Evolutionary conservation across 2,113 vertebrate genomes (phyloP).

Genomic region (Procavia capensis): DNA sequence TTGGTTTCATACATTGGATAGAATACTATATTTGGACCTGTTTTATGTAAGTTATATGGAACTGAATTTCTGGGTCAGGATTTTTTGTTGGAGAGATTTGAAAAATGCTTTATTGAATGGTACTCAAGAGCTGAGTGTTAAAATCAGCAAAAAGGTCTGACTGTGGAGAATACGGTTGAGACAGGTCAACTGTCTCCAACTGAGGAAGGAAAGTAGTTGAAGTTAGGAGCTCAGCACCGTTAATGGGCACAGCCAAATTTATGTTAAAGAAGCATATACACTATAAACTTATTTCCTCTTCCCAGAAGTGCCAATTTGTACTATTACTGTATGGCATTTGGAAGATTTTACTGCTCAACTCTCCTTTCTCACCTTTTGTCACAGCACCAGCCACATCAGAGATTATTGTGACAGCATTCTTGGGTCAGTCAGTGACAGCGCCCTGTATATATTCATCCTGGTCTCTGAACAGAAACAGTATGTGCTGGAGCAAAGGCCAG

Average conservation of each 20-base stretch:
- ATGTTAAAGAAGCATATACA: not conserved
- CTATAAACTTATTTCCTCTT: not conserved
- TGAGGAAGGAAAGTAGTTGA: not conserved
- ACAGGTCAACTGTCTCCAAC: not conserved
- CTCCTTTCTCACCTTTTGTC: not conserved
- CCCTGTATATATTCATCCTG: slow-evolving; percentile 81
- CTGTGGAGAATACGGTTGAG: not conserved
- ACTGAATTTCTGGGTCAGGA: not conserved
- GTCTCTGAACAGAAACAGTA: not conserved
- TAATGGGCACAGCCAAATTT: not conserved
- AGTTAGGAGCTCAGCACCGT: not conserved
- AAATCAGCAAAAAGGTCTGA: not conserved
- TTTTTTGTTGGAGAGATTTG: not conserved
- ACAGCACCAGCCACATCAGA: slow-evolving; percentile 25
- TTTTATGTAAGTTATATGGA: not conserved
- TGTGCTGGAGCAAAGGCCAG: slow-evolving; percentile 88
- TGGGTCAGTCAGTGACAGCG: slow-evolving; percentile 84
- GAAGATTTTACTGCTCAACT: not conserved
- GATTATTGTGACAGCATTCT: slow-evolving; percentile 35
- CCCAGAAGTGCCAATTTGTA: not conserved
- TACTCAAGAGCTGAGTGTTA: not conserved
- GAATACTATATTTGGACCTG: not conserved
- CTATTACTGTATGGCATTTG: not conserved
- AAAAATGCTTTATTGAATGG: not conserved
- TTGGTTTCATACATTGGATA: no score